Percentiles rank a stretch among this genome's conserved stretches.
These are phyloP conservation scores for Tetraodon nigroviridis DNA, from an alignment of 2,113 vertebrate genomes.

Conservation along the genomic window DNA sequence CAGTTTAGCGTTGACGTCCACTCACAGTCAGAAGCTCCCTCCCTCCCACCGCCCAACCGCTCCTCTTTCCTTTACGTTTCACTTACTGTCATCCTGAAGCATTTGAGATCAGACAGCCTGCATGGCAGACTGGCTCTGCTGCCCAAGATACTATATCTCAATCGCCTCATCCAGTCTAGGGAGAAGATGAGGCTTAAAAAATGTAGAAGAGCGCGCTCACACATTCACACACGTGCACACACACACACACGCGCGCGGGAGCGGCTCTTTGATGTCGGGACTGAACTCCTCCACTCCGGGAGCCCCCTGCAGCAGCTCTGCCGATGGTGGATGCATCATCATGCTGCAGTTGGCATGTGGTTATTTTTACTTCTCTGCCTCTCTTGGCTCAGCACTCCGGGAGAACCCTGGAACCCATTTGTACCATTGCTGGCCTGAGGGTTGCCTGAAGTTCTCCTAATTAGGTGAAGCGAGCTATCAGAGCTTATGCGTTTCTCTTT, in stretches of 20 bases:
- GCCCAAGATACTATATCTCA: slow-evolving; percentile 44
- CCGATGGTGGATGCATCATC: slow-evolving; percentile 46
- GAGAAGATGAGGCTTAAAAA: slow-evolving; percentile 22
- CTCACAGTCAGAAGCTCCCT: neutral
- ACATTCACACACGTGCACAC: no score
- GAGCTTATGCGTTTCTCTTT: neutral
- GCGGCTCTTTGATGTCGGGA: slow-evolving; percentile 53
- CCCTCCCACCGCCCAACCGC: no score
- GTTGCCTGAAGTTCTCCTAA: slow-evolving; percentile 42
- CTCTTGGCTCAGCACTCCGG: slow-evolving; percentile 19
- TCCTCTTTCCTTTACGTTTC: neutral
- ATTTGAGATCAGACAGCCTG: slow-evolving; percentile 29
- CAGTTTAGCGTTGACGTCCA: neutral
- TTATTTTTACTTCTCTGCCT: slow-evolving; percentile 52
- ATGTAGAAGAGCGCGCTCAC: neutral
- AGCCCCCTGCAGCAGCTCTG: slow-evolving; percentile 41
- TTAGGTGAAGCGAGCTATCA: slow-evolving; percentile 47
- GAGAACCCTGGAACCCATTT: slow-evolving; percentile 52
- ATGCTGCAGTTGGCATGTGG: slow-evolving; percentile 49
- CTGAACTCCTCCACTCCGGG: slow-evolving; percentile 39
- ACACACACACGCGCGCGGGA: no score
- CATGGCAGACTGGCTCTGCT: slow-evolving; percentile 26
- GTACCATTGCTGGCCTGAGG: slow-evolving; percentile 35
- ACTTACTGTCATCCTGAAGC: slow-evolving; percentile 9
- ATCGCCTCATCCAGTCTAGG: slow-evolving; percentile 21